These are phyloP conservation scores for Thunnus thynnus DNA, from an alignment of 2,113 vertebrate genomes.

Conservation along the genomic window DNA sequence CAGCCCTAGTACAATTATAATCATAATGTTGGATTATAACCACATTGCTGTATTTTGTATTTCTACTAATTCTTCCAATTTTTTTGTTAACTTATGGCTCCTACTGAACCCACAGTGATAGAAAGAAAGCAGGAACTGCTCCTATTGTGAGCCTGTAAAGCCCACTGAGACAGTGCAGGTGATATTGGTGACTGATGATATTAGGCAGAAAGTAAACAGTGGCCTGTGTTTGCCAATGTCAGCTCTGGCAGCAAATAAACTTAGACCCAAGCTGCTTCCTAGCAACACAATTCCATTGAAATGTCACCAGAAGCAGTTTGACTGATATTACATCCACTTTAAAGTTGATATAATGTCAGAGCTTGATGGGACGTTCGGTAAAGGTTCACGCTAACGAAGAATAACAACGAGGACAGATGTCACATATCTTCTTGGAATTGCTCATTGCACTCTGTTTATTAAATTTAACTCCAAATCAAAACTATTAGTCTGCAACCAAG, in stretches of 20 bases:
- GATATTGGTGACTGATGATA: slow-evolving; percentile 33
- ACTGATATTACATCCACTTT: slow-evolving; percentile 18
- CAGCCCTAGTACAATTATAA: too few relatives aligned
- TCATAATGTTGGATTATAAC: not conserved
- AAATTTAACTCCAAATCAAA: slow-evolving; percentile 17
- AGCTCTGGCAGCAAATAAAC: slow-evolving; percentile 45
- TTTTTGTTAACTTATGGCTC: slow-evolving; percentile 13
- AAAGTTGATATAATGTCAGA: slow-evolving; percentile 6
- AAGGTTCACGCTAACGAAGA: not conserved
- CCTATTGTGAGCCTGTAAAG: not conserved
- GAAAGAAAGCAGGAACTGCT: not conserved
- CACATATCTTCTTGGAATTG: not conserved
- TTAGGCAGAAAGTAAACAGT: slow-evolving; percentile 43
- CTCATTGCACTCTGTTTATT: not conserved
- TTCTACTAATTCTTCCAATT: not conserved
- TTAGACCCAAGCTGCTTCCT: slow-evolving; percentile 48
- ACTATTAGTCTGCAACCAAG: not conserved
- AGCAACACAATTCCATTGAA: slow-evolving; percentile 47
- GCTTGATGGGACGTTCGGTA: not conserved
- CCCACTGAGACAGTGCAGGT: slow-evolving; percentile 18
- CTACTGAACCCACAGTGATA: not conserved
- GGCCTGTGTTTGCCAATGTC: slow-evolving; percentile 35
- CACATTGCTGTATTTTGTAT: not conserved
- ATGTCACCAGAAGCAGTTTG: not conserved
- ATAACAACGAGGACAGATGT: not conserved